Evolutionary conservation across 2,888 invertebrate genomes (phyloP).

Genomic region (Cecidostiba fungosa): DNA sequence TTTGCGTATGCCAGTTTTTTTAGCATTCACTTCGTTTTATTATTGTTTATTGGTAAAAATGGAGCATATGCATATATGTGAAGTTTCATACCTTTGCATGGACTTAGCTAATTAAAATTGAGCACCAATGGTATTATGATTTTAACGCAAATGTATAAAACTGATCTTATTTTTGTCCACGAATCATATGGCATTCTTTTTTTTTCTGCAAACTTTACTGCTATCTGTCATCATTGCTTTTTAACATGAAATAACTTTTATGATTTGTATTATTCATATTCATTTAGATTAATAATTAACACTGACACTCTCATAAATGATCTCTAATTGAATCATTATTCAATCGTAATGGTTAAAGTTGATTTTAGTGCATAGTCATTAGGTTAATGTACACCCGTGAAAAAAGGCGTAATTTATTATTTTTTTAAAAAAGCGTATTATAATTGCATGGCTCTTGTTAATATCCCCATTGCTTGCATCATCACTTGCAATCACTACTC

Average conservation of each 20-base stretch:
- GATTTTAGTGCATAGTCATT: conserved; percentile 46
- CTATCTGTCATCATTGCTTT: neutral
- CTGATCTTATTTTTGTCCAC: neutral
- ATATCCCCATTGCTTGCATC: conserved; percentile 26
- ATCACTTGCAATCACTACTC: conserved; percentile 10
- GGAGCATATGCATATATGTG: neutral
- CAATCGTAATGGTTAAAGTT: conserved; percentile 29
- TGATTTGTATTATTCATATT: neutral
- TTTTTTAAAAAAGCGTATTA: conserved; percentile 11
- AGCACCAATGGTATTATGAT: neutral
- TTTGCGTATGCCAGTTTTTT: neutral
- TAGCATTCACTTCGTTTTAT: neutral
- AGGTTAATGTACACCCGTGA: conserved; percentile 39
- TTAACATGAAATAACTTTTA: conserved; percentile 3
- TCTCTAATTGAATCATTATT: neutral
- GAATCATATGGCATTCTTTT: neutral
- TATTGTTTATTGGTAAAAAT: neutral
- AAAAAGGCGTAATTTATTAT: conserved; percentile 28
- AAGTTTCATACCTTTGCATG: neutral
- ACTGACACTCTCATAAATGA: neutral
- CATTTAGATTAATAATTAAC: neutral
- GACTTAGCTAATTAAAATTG: neutral
- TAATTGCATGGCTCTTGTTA: conserved; percentile 45
- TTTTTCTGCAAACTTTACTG: neutral
- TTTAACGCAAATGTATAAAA: neutral